Evolutionary conservation across 2,888 invertebrate species (phyloP), one percentile per base, ranked within the genome.

Genomic region (Caenorhabditis sp.): DNA sequence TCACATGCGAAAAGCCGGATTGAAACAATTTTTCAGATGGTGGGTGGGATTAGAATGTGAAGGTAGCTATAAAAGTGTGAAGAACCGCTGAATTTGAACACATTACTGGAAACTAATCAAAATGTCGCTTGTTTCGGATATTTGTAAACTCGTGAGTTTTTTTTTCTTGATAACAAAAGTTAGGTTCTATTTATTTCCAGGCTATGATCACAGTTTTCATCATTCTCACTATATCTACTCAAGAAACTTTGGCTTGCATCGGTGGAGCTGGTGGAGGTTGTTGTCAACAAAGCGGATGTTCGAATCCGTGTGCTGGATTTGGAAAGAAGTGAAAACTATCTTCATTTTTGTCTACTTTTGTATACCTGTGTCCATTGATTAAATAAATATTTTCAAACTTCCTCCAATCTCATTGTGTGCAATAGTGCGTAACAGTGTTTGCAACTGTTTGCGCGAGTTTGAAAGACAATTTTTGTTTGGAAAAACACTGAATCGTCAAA

Each of bases 271-370:
- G 62, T 21, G 68, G 73, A n/a, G 74, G 77, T 23, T 60, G 69
- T 23, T 77, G 77, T 69, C 66, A 62, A 54, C 62, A 65, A 27
- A 54, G 63, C 26, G 60, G 58, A 62, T 77, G 77, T 53, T 58
- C 74, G 0, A 68, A 62, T 24, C 74, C 77, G 36, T 77, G 77
- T 49, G 77, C 72, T 21, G 72, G 72, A 58, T 72, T 65, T 36
- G 72, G 72, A 68, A 68, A 65, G 62, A 72, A 72, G 27, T 72
- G 67, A 66, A 24, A 27, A 51, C n/a, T n/a, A 31, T 23, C 19
- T 24, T 26, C 49, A 17, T 49, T 27, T 27, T 21, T 23, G 4
- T 53, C n/a, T 21, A 23, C 23, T 23, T 55, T 55, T 17, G 23
- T 23, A 26, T n/a, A n/a, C n/a, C n/a, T 43, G 27, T 26, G 19